These are phyloP conservation scores for Cladopsammia gracilis DNA, from an alignment of 64 coral and sea anemone genomes.

Conservation along the genomic window DNA sequence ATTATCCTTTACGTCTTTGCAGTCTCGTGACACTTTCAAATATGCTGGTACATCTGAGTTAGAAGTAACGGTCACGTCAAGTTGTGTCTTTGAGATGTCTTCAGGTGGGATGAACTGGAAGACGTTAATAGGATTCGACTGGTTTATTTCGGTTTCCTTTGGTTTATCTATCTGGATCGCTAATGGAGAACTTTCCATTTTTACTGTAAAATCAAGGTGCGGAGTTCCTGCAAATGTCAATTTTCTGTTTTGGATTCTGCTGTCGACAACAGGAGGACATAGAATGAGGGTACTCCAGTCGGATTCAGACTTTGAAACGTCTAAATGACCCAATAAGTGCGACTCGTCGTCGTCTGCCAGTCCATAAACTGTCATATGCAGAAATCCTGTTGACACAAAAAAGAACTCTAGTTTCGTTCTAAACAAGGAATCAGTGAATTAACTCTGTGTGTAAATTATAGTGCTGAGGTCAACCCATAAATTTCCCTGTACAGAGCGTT, in stretches of 20 bases:
- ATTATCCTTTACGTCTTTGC: constrained; percentile 31
- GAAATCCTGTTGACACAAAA: not conserved
- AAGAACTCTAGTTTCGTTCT: too few relatives aligned
- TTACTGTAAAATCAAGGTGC: constrained; percentile 1
- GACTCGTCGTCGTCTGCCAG: not conserved
- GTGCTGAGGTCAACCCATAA: too few relatives aligned
- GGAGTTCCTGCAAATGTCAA: not conserved
- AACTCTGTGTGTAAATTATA: too few relatives aligned
- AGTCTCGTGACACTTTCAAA: constrained; percentile 58
- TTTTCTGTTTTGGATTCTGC: not conserved
- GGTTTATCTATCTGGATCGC: not conserved
- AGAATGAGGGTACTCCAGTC: not conserved
- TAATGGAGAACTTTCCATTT: not conserved
- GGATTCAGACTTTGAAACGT: not conserved
- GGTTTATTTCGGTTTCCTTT: not conserved
- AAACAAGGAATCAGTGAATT: too few relatives aligned
- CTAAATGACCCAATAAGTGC: not conserved
- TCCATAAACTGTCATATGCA: constrained; percentile 14
- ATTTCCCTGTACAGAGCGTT: too few relatives aligned
- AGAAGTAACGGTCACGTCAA: constrained; percentile 65
- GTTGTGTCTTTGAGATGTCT: constrained; percentile 20
- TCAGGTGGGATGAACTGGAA: constrained; percentile 35
- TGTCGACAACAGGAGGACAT: not conserved
- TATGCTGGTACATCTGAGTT: constrained; percentile 11
- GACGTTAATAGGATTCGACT: not conserved